These are phyloP conservation scores for Vesta saturnalis DNA, from an alignment of 2,888 invertebrate species.

Conservation along the genomic window DNA sequence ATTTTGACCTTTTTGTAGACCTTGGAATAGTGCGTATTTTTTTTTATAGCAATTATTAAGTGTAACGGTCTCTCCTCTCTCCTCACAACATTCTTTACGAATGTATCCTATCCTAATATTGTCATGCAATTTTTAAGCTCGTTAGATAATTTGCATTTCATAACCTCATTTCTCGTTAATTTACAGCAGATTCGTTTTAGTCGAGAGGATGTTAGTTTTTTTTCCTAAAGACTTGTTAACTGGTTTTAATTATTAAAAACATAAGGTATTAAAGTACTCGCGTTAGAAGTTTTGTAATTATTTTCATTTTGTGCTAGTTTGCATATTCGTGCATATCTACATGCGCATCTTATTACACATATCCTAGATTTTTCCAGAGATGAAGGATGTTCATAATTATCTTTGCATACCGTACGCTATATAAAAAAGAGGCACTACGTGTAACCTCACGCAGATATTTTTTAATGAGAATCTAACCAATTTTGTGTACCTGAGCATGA, in stretches of 20 bases:
- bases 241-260: conserved; percentile 1
- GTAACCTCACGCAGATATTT: no score
- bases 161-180: conserved; percentile 3
- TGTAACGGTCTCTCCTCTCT: no score
- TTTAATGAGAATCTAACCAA: no score
- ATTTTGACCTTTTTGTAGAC: conserved; percentile 30
- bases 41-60: conserved; percentile 14
- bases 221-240: conserved; percentile 1
- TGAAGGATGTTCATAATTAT: conserved; percentile 13
- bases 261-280: not conserved
- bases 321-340: conserved; percentile 6
- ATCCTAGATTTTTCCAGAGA: not conserved
- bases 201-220: conserved; percentile 6
- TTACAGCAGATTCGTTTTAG: no score
- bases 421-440: not conserved
- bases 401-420: not conserved
- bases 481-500: no score
- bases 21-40: conserved; percentile 30
- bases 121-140: not conserved
- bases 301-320: conserved; percentile 6
- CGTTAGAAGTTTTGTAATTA: not conserved
- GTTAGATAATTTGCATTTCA: not conserved
- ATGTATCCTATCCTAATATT: no score
- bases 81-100: no score
- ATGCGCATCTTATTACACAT: conserved; percentile 10